Percentiles rank a stretch among this genome's conserved stretches.
phyloP scores from a whole-genome alignment of 2,888 invertebrate genomes.

The Venusia cambrica region DNA sequence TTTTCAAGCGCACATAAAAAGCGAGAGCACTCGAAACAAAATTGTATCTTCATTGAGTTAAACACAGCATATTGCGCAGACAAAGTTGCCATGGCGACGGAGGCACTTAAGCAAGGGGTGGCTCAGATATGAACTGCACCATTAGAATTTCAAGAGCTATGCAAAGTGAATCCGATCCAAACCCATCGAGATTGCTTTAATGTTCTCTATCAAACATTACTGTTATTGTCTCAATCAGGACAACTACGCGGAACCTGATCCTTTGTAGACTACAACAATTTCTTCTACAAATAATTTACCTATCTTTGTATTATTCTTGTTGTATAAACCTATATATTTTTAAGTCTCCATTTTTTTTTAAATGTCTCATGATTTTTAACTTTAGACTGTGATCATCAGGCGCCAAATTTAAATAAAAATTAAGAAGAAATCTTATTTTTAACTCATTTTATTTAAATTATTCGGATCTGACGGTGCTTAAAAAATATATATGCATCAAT shows the following conservation, averaged over 20 bases:
- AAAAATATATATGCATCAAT: too few relatives aligned
- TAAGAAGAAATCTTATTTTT: too few relatives aligned
- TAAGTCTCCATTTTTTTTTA: too few relatives aligned
- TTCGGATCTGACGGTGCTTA: too few relatives aligned
- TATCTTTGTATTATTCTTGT: too few relatives aligned
- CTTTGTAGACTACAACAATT: constrained; percentile 2
- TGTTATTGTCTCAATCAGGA: constrained; percentile 38
- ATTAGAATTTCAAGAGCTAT: constrained; percentile 78
- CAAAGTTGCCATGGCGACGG: constrained; percentile 52
- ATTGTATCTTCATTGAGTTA: constrained; percentile 27
- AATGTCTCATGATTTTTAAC: too few relatives aligned
- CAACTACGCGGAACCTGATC: constrained; percentile 14
- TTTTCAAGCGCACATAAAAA: constrained; percentile 16
- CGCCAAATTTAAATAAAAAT: too few relatives aligned
- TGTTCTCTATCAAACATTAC: constrained; percentile 46
- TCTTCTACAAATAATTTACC: too few relatives aligned
- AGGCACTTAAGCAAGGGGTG: constrained; percentile 60
- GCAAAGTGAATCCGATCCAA: constrained; percentile 69
- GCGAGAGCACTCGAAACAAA: constrained; percentile 24
- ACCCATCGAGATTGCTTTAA: constrained; percentile 53
- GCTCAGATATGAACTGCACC: constrained; percentile 71
- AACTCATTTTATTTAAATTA: too few relatives aligned
- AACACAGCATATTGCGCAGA: constrained; percentile 34
- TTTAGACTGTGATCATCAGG: too few relatives aligned
- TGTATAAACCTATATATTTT: too few relatives aligned